These are phyloP conservation scores for Montipora capitata DNA, from an alignment of 92 coral and sea anemone genomes.

Conservation along the genomic window DNA sequence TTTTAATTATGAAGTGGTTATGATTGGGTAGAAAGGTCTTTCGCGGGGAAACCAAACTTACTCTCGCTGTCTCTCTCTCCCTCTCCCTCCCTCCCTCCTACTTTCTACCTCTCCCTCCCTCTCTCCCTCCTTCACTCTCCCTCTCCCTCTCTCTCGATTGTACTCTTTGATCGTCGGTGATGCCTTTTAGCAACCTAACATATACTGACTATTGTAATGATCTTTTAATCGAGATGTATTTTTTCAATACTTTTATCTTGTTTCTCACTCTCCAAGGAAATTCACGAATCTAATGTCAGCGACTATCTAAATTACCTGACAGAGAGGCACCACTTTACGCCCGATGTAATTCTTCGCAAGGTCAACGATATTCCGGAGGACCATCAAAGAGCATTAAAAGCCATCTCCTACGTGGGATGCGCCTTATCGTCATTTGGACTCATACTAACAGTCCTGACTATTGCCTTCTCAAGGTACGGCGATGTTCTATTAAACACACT, in stretches of 20 bases:
- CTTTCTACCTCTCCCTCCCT: too few relatives aligned
- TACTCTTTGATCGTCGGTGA: too few relatives aligned
- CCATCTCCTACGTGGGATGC: constrained; percentile 86
- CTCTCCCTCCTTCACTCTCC: too few relatives aligned
- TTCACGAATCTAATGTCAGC: constrained; percentile 20
- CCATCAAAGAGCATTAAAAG: constrained; percentile 61
- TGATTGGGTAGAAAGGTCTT: too few relatives aligned
- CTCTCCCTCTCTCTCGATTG: too few relatives aligned
- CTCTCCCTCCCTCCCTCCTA: too few relatives aligned
- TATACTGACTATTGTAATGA: too few relatives aligned
- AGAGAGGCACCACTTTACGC: constrained; percentile 6
- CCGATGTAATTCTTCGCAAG: constrained; percentile 49
- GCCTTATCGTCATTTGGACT: constrained; percentile 81
- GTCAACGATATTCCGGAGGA: constrained; percentile 55
- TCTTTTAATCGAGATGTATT: too few relatives aligned
- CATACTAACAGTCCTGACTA: constrained; percentile 70
- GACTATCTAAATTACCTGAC: constrained; percentile 13
- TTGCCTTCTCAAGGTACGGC: constrained; percentile 72
- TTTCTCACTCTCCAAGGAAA: constrained; percentile 11
- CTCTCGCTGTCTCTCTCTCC: too few relatives aligned
- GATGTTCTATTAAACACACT: background rate
- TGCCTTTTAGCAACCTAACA: too few relatives aligned
- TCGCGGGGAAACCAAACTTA: too few relatives aligned
- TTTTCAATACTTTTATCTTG: background rate
- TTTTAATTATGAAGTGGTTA: too few relatives aligned